Percentiles rank a stretch among this genome's conserved stretches.
Evolutionary conservation across 2,888 invertebrate species (phyloP).

Genomic region (Nebria salina): DNA sequence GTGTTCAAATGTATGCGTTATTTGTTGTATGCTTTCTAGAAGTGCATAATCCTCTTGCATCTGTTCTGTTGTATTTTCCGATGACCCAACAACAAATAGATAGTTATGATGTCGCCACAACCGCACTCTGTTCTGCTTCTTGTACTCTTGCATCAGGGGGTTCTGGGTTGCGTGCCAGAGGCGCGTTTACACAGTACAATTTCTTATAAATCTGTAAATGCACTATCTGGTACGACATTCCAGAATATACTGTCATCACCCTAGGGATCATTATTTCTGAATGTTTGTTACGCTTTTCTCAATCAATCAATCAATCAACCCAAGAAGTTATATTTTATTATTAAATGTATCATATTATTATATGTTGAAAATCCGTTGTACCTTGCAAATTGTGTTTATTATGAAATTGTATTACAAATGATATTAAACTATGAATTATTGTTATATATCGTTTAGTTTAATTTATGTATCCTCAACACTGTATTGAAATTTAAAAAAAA

Average conservation of each 20-base stretch:
- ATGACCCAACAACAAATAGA: neutral
- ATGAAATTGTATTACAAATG: neutral
- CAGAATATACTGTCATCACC: constrained; percentile 68
- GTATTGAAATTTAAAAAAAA: neutral
- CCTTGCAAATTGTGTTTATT: too few relatives aligned
- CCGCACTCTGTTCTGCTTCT: constrained; percentile 4
- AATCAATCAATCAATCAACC: neutral
- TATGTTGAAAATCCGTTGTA: neutral
- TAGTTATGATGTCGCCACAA: too few relatives aligned
- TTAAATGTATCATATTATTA: neutral
- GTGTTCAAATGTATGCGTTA: too few relatives aligned
- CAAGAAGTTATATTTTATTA: neutral
- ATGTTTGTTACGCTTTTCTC: neutral
- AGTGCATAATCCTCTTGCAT: neutral
- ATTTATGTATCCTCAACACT: neutral
- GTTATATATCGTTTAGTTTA: neutral
- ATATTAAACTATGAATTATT: neutral
- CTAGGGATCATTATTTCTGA: constrained; percentile 34
- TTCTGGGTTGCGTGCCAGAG: constrained; percentile 96
- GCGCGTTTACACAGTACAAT: constrained; percentile 90
- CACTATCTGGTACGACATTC: constrained; percentile 99
- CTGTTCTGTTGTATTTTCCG: neutral
- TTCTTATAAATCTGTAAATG: constrained; percentile 84
- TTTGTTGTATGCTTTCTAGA: neutral
- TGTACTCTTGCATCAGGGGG: constrained; percentile 53